Evolutionary conservation across 2,797 vertebrate genomes (phyloP).

Genomic region (Buphagus erythrorhynchus): DNA sequence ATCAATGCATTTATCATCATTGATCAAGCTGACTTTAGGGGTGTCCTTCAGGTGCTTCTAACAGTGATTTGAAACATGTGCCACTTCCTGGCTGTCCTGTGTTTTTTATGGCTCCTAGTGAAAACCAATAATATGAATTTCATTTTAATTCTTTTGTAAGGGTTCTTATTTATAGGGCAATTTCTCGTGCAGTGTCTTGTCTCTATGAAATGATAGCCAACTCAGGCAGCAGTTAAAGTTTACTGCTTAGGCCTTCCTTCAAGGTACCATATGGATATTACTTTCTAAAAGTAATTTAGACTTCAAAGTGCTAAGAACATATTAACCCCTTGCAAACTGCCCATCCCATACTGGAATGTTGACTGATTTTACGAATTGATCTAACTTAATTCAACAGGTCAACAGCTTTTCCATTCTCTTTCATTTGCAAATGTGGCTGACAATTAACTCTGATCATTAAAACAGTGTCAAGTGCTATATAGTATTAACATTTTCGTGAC

Average conservation of each 20-base stretch:
- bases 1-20: constrained; percentile 55
- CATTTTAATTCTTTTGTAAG: constrained; percentile 83
- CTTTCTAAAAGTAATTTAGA: constrained; percentile 76
- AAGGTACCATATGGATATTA: constrained; percentile 79
- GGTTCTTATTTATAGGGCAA: constrained; percentile 83
- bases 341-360: not conserved
- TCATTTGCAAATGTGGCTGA: not conserved
- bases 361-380: not conserved
- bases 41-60: constrained; percentile 73
- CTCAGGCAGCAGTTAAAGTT: constrained; percentile 79
- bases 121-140: constrained; percentile 82
- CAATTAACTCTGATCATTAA: not conserved
- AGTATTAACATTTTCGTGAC: not conserved
- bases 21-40: constrained; percentile 75
- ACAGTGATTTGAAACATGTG: constrained; percentile 74
- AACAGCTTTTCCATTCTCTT: not conserved
- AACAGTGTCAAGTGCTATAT: not conserved
- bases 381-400: not conserved
- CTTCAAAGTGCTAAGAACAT: constrained; percentile 9
- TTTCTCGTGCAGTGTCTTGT: constrained; percentile 78
- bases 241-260: constrained; percentile 80
- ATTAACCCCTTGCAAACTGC: constrained; percentile 69
- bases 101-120: constrained; percentile 71
- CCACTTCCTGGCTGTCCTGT: constrained; percentile 60
- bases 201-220: constrained; percentile 81